Base-by-base conservation (phyloP, 2,797 vertebrate genomes). In the Somateria mollissima region DNA sequence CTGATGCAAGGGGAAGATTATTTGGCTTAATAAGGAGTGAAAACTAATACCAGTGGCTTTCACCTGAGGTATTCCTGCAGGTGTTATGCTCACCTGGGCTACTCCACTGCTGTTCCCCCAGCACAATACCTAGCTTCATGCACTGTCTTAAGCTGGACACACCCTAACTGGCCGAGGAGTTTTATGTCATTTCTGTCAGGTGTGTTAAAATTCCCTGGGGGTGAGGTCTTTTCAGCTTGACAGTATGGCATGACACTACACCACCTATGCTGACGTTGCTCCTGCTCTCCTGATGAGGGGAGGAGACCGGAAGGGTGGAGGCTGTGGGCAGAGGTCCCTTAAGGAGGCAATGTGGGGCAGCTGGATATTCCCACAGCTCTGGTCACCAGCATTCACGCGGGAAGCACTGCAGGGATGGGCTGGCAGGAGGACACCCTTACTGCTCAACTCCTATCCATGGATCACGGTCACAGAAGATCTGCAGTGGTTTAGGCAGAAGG, bases 271-370 rank as follows among this genome's bases (percentile, higher is more conserved):
- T 54, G 39, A 45, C 12, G 28, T 36, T 10, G 54, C 28, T 58
- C 8, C 45, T 37, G 30, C 47, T 49, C 10, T 72, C 49, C 36
- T 1, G 2, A 11, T 0, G 2, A 67, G 30, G 13, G 22, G 27
- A 37, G 22, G 6, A 70, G 64, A 61, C 57, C 0, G 41, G 49
- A 25, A 64, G 37, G 62, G 60, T 1, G 1, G 19, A n/a, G 41
- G 16, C 45, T 64, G 34, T 0, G 15, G 39, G 36, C 16, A 75
- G 28, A 15, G 16, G 19, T 67, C 51, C n/a, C 1, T 2, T 41
- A 58, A 60, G 25, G 32, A 54, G 79, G 32, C 25, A 87, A 37
- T 3, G 0, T 6, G 21, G 22, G 41, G 11, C 45, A 73, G 27
- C 36, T 32, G 1, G 3, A 22, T 1, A 4, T 25, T 72, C 37